Evolutionary conservation across 2,797 vertebrate genomes (phyloP).

Genomic region (Enteromius unitaeniatus): DNA sequence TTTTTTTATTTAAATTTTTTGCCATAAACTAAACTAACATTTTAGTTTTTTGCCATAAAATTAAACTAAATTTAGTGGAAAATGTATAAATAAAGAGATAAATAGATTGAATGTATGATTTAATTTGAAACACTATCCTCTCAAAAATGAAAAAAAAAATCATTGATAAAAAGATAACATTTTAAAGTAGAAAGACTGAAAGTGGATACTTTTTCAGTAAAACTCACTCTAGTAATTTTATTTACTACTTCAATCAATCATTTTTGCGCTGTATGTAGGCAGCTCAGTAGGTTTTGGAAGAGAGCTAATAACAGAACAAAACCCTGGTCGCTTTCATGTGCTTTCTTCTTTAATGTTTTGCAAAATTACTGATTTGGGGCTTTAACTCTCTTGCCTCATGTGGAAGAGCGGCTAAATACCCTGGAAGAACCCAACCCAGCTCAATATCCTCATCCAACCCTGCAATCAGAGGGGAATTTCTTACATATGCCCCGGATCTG

Average conservation of each 20-base stretch:
- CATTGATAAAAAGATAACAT: too few species aligned
- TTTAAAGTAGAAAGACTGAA: background rate
- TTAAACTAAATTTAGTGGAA: background rate
- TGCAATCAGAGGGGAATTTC: conserved; percentile 73
- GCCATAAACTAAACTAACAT: too few species aligned
- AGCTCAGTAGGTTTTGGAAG: background rate
- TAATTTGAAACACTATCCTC: background rate
- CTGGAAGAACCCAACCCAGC: conserved; percentile 58
- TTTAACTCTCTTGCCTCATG: conserved; percentile 29
- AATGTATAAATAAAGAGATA: background rate
- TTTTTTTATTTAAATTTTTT: background rate
- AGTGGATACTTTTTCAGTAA: background rate
- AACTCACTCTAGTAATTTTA: background rate
- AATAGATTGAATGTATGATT: background rate
- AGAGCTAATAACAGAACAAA: conserved; percentile 1
- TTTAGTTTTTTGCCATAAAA: too few species aligned
- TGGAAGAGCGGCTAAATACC: conserved; percentile 36
- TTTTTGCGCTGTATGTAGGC: background rate
- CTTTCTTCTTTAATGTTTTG: conserved; percentile 27
- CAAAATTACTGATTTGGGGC: conserved; percentile 30
- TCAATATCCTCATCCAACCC: conserved; percentile 55
- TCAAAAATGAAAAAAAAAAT: background rate
- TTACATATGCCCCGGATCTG: conserved; percentile 76
- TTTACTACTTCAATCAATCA: background rate
- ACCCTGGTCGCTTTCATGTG: background rate